These are phyloP conservation scores for Valencia hispanica DNA, from an alignment of 2,797 vertebrate species.

Conservation along the genomic window DNA sequence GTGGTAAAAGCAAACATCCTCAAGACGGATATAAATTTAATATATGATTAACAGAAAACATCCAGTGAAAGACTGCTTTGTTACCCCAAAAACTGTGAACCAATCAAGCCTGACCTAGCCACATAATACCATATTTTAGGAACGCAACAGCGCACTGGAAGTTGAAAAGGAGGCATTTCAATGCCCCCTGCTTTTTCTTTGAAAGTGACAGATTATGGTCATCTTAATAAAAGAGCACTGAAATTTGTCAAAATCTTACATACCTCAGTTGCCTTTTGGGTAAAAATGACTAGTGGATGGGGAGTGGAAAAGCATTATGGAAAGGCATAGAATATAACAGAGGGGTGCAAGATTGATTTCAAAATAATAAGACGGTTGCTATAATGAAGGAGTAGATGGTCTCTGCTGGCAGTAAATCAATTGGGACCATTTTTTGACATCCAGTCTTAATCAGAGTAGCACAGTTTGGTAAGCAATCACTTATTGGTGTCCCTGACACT, in stretches of 20 bases:
- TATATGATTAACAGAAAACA: too few species aligned
- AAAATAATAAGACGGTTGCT: slow-evolving; percentile 74
- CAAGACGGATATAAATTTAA: too few species aligned
- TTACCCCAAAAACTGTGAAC: too few species aligned
- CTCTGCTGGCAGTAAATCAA: slow-evolving; percentile 70
- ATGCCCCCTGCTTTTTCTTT: slow-evolving; percentile 53
- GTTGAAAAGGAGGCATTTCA: slow-evolving; percentile 59
- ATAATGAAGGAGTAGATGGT: slow-evolving; percentile 75
- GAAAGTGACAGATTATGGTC: slow-evolving; percentile 57
- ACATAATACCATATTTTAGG: slow-evolving; percentile 16
- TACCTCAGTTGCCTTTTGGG: slow-evolving; percentile 51
- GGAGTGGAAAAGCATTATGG: slow-evolving; percentile 39
- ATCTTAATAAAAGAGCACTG: slow-evolving; percentile 61
- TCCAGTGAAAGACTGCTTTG: too few species aligned
- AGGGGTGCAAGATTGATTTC: slow-evolving; percentile 70
- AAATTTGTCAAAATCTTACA: slow-evolving; percentile 60
- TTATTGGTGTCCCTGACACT: slow-evolving; percentile 65
- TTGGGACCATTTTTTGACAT: slow-evolving; percentile 67
- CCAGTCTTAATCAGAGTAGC: slow-evolving; percentile 70
- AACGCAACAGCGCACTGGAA: slow-evolving; percentile 51
- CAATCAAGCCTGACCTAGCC: too few species aligned
- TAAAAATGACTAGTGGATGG: slow-evolving; percentile 50
- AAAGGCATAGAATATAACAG: slow-evolving; percentile 29
- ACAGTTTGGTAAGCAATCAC: slow-evolving; percentile 55
- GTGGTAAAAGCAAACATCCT: too few species aligned